Base-by-base conservation (phyloP, 2,797 vertebrate species). In the Alosa sapidissima region DNA sequence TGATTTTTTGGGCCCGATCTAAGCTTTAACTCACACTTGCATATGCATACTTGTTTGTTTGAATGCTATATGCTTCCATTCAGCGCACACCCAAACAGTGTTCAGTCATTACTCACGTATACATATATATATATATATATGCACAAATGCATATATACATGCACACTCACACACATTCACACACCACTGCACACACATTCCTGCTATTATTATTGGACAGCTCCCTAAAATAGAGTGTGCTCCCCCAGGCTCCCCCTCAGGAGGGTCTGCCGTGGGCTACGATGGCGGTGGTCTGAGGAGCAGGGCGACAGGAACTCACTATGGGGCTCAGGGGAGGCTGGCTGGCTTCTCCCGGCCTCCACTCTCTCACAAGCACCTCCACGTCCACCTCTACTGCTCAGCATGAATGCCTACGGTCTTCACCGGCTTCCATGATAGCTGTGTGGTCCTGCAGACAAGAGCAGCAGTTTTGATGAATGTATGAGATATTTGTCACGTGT, bases 151-250 rank as follows among this genome's bases (percentile, higher is more conserved):
- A 48, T 45, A 55, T 81, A 60, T 55, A 81, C 82, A 78, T 33
- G 68, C 60, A 83, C 84, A 52, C 84, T 85, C 88, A 88, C 87
- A 87, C 84, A 90, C 86, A 86, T 81, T 87, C 14, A 36, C 55
- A 48, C 81, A 41, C 48, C 45, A 82, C 60, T 84, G 78, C 81
- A 60, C 89, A 89, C 86, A 88, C 91, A 89, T 93, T 92, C 87
- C 85, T 93, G 89, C 90, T 91, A 89, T 93, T 93, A 94, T 95
- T 93, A 90, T 91, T 92, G 85, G 86, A 91, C 88, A 86, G 90
- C 86, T 91, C 93, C 72, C 90, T 90, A 93, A 93, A 94, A 94
- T 92, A 91, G 92, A 90, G 88, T 81, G 28, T 75, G 24, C 51
- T 88, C 65, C 86, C 14, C 81, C 52, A 83, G 82, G 62, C 86